These are phyloP conservation scores for Hippasteria phrygiana DNA, from an alignment of 53 echinoderm and acorn worm genomes.

Conservation along the genomic window DNA sequence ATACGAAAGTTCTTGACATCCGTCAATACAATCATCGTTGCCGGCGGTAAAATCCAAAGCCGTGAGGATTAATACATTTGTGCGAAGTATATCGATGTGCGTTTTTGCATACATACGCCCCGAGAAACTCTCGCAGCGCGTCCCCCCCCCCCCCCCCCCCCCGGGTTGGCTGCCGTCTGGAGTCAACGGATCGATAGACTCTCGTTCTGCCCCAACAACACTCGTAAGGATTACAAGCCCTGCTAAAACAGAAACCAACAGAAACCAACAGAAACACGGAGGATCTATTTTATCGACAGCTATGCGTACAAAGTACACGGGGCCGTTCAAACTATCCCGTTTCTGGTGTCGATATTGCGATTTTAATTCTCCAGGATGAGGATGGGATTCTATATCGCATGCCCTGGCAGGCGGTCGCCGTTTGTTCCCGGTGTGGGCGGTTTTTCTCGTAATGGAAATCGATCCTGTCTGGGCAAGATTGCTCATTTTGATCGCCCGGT, in stretches of 20 bases:
- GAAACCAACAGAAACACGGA: not conserved
- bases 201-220: not conserved
- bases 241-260: not conserved
- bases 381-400: not conserved
- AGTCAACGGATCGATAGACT: constrained; percentile 1
- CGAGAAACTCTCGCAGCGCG: no score
- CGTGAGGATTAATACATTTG: no score
- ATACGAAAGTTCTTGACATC: no score
- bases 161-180: no score
- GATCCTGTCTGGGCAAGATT: constrained; percentile 3
- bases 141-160: no score
- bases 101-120: no score
- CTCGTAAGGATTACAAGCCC: not conserved
- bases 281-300: not conserved
- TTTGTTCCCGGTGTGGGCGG: not conserved
- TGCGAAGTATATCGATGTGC: no score
- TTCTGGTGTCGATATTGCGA: not conserved
- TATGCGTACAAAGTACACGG: not conserved
- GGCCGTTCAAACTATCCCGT: not conserved
- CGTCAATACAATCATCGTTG: no score
- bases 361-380: not conserved
- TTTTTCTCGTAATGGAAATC: not conserved
- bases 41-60: no score
- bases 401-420: not conserved
- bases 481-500: not conserved